Evolutionary conservation across 2,113 vertebrate genomes (phyloP).

Genomic region (Campylomormyrus numenius): DNA sequence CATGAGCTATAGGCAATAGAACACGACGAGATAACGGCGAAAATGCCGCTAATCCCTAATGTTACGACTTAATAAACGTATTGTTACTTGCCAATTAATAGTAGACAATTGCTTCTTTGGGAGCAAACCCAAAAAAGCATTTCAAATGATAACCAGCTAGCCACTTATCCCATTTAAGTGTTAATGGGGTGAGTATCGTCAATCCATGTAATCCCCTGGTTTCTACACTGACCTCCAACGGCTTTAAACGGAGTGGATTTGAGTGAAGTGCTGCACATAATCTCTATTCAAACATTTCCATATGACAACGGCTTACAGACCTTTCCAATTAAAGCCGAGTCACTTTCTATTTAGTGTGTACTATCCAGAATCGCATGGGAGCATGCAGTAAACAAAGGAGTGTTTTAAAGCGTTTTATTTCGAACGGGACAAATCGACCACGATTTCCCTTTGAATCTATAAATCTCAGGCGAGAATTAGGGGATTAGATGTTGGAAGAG

Average conservation of each 20-base stretch:
- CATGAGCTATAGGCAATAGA: not conserved
- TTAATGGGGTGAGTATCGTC: constrained; percentile 65
- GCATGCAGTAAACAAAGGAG: constrained; percentile 77
- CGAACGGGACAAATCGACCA: constrained; percentile 56
- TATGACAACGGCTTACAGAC: constrained; percentile 70
- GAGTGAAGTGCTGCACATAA: constrained; percentile 60
- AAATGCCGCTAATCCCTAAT: constrained; percentile 48
- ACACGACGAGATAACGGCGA: constrained; percentile 46
- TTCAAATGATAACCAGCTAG: constrained; percentile 60
- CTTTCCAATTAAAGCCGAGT: constrained; percentile 66
- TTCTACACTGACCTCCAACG: constrained; percentile 44
- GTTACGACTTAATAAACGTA: constrained; percentile 54
- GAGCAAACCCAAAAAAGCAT: constrained; percentile 28
- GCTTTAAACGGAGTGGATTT: constrained; percentile 60
- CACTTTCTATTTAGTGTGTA: constrained; percentile 55
- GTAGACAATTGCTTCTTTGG: constrained; percentile 29
- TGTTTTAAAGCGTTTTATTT: constrained; percentile 67
- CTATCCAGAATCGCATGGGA: constrained; percentile 51
- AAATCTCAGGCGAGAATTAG: constrained; percentile 78
- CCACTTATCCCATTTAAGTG: constrained; percentile 51
- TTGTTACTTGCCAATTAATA: constrained; percentile 46
- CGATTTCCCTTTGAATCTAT: constrained; percentile 72
- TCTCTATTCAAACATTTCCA: constrained; percentile 75
- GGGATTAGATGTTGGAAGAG: constrained; percentile 73
- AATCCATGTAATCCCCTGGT: constrained; percentile 64